Base-by-base conservation (phyloP, 2,113 vertebrate species). In the Lethenteron reissneri region DNA sequence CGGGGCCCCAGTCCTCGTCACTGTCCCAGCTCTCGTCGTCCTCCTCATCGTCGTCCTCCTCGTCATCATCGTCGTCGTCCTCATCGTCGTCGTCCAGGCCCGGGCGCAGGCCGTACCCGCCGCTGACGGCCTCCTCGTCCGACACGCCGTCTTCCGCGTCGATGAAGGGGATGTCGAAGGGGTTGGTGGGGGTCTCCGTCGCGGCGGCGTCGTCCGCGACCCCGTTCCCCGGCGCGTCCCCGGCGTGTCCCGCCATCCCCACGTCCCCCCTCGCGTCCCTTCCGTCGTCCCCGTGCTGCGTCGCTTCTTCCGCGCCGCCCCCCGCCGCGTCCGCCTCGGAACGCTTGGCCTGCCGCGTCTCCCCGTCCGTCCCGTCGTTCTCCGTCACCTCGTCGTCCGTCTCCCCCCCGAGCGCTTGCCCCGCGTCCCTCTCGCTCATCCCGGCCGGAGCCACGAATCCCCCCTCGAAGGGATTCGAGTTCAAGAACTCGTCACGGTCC, bases 141-240 rank as follows among this genome's bases (percentile, higher is more conserved):
- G 41, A 41, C 41, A 41, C 41, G 41, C 41, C 6, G 6, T 41
- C 41, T 41, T 41, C 41, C 41, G 41, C 41, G 10, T 68, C 64
- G n/a, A 68, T 68, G 64, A 68, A 68, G 25, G 64, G 64, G 64
- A 68, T 68, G 64, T 68, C 64, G 25, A 68, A 68, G 11, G 64
- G 25, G 25, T n/a, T 68, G 10, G 64, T 11, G 64, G 25, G 64
- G 64, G n/a, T 11, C n/a, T 68, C n/a, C 25, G 64, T 68, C n/a
- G 64, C n/a, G n/a, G 64, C 64, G n/a, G 11, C 64, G 25, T 11
- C 64, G 25, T 68, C 64, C 11, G n/a, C 64, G 14, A 15, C 60
- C 7, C 25, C 64, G n/a, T 68, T 25, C n/a, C 25, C 64, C 25
- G 64, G 25, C 64, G n/a, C 64, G n/a, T 68, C 62, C 21, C 21